A percentile compares a stretch with the other conserved stretches of the same genome.
phyloP scores from a whole-genome alignment of 1,140 invertebrate genomes.

The Condylostylus longicornis region DNA sequence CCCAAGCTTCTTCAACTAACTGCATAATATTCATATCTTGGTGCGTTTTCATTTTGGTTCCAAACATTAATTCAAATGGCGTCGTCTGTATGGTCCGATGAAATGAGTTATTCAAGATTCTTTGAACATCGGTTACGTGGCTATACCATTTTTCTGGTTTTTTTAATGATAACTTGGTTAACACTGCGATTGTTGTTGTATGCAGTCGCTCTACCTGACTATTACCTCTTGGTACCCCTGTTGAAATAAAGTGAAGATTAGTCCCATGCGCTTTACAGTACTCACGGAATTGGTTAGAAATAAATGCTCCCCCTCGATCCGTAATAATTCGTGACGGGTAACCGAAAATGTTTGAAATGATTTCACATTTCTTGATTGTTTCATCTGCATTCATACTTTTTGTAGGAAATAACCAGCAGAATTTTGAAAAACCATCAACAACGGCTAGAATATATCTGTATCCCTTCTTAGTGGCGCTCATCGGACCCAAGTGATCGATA shows the following conservation, averaged over 20 bases:
- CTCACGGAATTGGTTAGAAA: slow-evolving; percentile 7
- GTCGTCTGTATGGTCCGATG: too few relatives aligned
- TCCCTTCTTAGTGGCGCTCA: slow-evolving; percentile 1
- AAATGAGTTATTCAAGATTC: too few relatives aligned
- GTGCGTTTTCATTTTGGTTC: too few relatives aligned
- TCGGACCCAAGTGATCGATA: slow-evolving; percentile 15
- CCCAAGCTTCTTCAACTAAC: too few relatives aligned
- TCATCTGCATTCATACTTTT: slow-evolving; percentile 13
- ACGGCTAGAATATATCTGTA: slow-evolving; percentile 22
- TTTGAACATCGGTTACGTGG: slow-evolving; percentile 6
- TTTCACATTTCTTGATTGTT: slow-evolving; percentile 13
- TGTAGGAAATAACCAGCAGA: slow-evolving; percentile 17
- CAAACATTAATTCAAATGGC: too few relatives aligned
- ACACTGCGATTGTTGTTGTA: slow-evolving; percentile 9
- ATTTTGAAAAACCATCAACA: slow-evolving; percentile 19
- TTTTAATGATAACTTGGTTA: slow-evolving; percentile 11
- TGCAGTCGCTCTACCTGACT: slow-evolving; percentile 14
- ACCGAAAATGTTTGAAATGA: slow-evolving; percentile 22
- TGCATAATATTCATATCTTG: too few relatives aligned
- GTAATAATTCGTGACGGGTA: slow-evolving; percentile 23
- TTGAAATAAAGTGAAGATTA: slow-evolving; percentile 7
- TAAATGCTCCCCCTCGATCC: slow-evolving; percentile 16
- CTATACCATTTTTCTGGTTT: slow-evolving; percentile 11
- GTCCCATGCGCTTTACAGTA: slow-evolving; percentile 10
- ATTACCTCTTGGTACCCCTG: slow-evolving; percentile 11